Evolutionary conservation across 2,888 invertebrate genomes (phyloP), one percentile per base, ranked within the genome.

Genomic region (Scrobipalpa costella): DNA sequence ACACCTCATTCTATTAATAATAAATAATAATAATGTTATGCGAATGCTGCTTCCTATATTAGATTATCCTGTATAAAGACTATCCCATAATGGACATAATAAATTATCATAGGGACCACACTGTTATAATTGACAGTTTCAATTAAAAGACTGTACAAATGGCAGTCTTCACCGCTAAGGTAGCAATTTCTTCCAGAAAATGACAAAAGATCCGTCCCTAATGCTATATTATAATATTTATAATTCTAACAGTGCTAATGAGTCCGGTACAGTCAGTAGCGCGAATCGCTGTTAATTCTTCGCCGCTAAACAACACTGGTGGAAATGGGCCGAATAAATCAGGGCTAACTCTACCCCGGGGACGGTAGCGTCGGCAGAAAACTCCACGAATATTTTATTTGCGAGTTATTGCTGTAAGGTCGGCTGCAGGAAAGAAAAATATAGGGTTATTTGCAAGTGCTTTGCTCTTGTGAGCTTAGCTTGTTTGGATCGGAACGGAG

Each of bases 271-370:
- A 33, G 59, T 49, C 21, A 17, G 34, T 17, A 57, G 66, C 59
- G 66, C 49, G 64, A 67, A 66, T 64, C 63, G 64, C 60, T 62
- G 74, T 74, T 75, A 76, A 76, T 78, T 74, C 72, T 68, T 68
- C 69, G 71, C 68, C 70, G 69, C 73, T 71, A 71, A 70, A 71
- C 71, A 70, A 73, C 71, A 71, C 34, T 34, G n/a, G 50, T 57
- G 83, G 84, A 88, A 89, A 89, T 84, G 85, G 85, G 77, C 75
- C 76, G 79, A 80, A 88, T 88, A 88, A 88, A 89, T 89, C 89
- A 88, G 77, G 76, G 77, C 79, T 81, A 85, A 85, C 83, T 83
- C 81, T 68, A 68, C 85, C 84, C 84, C 62, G 65, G 80, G 83
- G 85, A 77, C 66, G 64, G 81, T 82, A 88, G 66, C 63, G 83